Evolutionary conservation across 53 echinoderm and acorn worm genomes (phyloP).

Genomic region (Apostichopus leukothele): DNA sequence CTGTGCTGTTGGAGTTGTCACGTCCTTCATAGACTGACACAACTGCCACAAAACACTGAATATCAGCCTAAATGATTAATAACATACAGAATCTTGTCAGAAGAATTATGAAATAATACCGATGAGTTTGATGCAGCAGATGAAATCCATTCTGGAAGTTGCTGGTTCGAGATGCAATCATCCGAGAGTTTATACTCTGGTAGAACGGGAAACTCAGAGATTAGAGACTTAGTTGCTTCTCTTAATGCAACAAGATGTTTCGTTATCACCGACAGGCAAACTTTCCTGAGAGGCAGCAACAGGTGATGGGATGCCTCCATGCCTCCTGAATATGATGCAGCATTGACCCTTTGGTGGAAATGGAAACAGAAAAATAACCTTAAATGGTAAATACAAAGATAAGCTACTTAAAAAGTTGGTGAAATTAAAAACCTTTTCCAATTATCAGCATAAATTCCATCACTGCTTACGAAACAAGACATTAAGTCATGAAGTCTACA

Average conservation of each 20-base stretch:
- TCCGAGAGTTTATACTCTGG: slow-evolving; percentile 35
- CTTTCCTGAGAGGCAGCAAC: slow-evolving; percentile 39
- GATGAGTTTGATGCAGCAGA: not conserved
- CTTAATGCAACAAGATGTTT: not conserved
- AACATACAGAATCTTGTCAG: no score
- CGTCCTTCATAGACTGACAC: no score
- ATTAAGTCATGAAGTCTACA: no score
- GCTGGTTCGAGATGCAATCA: slow-evolving; percentile 37
- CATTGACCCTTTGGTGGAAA: slow-evolving; percentile 30
- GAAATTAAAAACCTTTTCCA: no score
- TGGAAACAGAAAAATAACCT: no score
- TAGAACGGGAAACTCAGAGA: not conserved
- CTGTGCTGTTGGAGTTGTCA: no score
- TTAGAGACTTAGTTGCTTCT: not conserved
- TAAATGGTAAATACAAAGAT: no score
- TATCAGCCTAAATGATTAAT: no score
- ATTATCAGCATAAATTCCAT: no score
- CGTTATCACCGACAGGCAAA: slow-evolving; percentile 21
- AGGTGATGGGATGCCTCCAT: not conserved
- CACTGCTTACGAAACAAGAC: no score
- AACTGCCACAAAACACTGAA: no score
- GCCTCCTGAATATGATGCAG: slow-evolving; percentile 4
- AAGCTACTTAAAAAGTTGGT: no score
- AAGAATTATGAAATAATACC: not conserved
- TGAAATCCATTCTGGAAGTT: slow-evolving; percentile 30